Percentiles rank a stretch among this genome's conserved stretches.
Conservation (phyloP, 1,140 invertebrate genomes). For the Drosophila subpulchrella region DNA sequence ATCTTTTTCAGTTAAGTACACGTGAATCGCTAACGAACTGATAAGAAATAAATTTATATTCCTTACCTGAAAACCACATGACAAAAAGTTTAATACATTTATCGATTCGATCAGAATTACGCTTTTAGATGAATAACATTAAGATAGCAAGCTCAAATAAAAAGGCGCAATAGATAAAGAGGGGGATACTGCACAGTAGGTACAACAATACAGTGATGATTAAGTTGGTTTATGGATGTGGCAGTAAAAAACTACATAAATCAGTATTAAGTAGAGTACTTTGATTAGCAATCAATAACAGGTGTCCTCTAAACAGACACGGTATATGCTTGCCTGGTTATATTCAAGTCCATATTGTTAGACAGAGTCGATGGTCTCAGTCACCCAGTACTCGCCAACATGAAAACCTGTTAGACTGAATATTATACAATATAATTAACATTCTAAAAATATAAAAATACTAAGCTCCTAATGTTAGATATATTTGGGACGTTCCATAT, state of each 20-base stretch:
- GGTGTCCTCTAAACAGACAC: slow-evolving; percentile 21
- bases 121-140: slow-evolving; percentile 5
- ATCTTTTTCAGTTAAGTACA: slow-evolving; percentile 1
- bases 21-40: slow-evolving; percentile 1
- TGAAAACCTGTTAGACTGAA: too few species aligned
- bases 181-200: slow-evolving; percentile 27
- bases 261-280: slow-evolving; percentile 59
- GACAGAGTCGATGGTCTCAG: too few species aligned
- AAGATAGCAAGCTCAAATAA: slow-evolving; percentile 5
- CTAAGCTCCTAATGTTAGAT: too few species aligned
- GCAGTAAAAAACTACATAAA: slow-evolving; percentile 45
- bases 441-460: too few species aligned
- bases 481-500: too few species aligned
- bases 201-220: slow-evolving; percentile 8
- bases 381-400: too few species aligned
- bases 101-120: background rate
- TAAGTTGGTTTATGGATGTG: slow-evolving; percentile 21
- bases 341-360: too few species aligned
- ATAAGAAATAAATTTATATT: background rate
- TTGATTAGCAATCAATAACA: slow-evolving; percentile 57
- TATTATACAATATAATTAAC: too few species aligned
- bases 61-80: background rate
- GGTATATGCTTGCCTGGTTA: slow-evolving; percentile 5
- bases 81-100: too few species aligned
- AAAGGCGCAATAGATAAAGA: slow-evolving; percentile 16